phyloP scores from a whole-genome alignment of 2,113 vertebrate species.

The Anoura caudifer region DNA sequence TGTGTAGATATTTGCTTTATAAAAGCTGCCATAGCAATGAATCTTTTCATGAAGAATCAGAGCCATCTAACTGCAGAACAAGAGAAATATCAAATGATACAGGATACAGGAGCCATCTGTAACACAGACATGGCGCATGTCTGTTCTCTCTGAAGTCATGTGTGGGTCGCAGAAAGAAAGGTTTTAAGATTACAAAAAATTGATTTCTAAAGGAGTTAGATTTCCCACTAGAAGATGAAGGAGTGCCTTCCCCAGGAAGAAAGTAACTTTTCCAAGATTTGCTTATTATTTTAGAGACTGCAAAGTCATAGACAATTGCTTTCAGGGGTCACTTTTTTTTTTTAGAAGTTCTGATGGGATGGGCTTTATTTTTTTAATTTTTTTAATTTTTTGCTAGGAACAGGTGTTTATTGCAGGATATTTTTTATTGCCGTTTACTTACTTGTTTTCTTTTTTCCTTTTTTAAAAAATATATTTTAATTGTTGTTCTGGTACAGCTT shows the following conservation, averaged over 20 bases:
- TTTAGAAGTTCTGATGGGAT: not conserved
- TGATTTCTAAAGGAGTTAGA: not conserved
- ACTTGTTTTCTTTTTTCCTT: too few species aligned
- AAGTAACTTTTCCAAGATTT: not conserved
- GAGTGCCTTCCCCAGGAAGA: not conserved
- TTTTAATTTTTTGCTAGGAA: too few species aligned
- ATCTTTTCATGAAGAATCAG: slow-evolving; percentile 65
- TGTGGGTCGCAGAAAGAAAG: not conserved
- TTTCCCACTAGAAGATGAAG: not conserved
- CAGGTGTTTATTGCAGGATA: too few species aligned
- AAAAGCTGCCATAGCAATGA: slow-evolving; percentile 68
- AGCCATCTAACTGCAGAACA: slow-evolving; percentile 50
- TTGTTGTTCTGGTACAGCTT: too few species aligned
- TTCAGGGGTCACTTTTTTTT: not conserved
- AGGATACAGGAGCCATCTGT: slow-evolving; percentile 20
- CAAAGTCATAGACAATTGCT: not conserved
- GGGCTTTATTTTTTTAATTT: too few species aligned
- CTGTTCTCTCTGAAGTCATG: not conserved
- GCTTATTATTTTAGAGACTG: not conserved
- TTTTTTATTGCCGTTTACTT: too few species aligned
- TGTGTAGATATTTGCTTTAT: slow-evolving; percentile 73
- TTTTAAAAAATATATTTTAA: too few species aligned
- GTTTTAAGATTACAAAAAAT: not conserved
- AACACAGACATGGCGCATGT: not conserved
- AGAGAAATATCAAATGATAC: slow-evolving; percentile 50